These are phyloP conservation scores for Magallana gigas DNA, from an alignment of 1,140 invertebrate genomes.

Conservation along the genomic window DNA sequence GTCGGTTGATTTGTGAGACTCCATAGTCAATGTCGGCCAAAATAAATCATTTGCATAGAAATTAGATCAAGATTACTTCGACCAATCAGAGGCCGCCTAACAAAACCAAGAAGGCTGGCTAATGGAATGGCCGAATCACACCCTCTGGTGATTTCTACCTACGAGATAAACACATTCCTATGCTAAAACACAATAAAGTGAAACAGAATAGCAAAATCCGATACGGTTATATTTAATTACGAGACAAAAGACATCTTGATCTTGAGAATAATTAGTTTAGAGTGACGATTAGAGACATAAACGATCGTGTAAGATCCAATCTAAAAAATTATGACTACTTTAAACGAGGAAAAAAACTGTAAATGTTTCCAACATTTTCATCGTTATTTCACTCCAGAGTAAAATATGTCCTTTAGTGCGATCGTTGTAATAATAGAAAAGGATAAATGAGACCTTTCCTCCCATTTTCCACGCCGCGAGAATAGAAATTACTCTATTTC, in stretches of 20 bases:
- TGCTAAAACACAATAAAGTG: slow-evolving; percentile 45
- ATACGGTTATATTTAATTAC: slow-evolving; percentile 48
- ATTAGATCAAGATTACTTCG: slow-evolving; percentile 57
- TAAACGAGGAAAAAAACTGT: slow-evolving; percentile 43
- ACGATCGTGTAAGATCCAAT: slow-evolving; percentile 41
- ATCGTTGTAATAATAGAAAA: slow-evolving; percentile 41
- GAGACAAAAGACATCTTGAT: slow-evolving; percentile 49
- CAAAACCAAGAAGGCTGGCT: slow-evolving; percentile 51
- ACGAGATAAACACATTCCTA: slow-evolving; percentile 43
- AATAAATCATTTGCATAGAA: slow-evolving; percentile 74
- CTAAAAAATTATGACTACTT: slow-evolving; percentile 40
- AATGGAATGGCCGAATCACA: slow-evolving; percentile 60
- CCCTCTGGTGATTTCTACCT: slow-evolving; percentile 44
- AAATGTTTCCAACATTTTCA: slow-evolving; percentile 42
- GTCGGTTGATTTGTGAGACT: slow-evolving; percentile 73
- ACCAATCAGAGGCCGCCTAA: slow-evolving; percentile 68
- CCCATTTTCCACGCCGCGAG: not conserved
- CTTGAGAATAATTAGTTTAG: slow-evolving; percentile 47
- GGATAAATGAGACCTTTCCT: slow-evolving; percentile 36
- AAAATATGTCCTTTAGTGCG: slow-evolving; percentile 37
- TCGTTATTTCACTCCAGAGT: slow-evolving; percentile 46
- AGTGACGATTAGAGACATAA: slow-evolving; percentile 45
- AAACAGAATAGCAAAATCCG: not conserved
- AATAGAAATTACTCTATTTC: slow-evolving; percentile 19
- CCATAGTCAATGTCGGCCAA: slow-evolving; percentile 66